Base-by-base conservation (phyloP, 2,888 invertebrate genomes). In the Drosophila mimica region DNA sequence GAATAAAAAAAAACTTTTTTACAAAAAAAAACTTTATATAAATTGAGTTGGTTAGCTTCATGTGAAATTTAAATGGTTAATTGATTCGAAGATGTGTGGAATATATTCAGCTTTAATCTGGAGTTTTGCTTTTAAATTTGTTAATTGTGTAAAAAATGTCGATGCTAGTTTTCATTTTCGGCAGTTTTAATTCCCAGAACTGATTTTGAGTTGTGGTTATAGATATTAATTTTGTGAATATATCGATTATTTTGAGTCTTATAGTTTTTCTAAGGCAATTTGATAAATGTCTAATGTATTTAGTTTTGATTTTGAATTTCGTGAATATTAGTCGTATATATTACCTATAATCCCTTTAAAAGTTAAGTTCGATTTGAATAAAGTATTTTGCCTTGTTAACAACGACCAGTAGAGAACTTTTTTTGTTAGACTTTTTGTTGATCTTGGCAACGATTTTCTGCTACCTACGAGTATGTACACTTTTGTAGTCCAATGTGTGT, bases 361-460 rank as follows among this genome's bases (percentile, higher is more conserved):
- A 40, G n/a, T 38, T 15, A 30, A 57, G 46, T 51, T 59, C n/a
- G 40, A 28, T 33, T 46, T 63, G 3, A 49, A 48, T 9, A 13
- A 33, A 8, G 48, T 48, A 25, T 40, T 43, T 9, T 25, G 13
- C 48, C 43, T 62, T 15, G 28, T 56, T 46, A 52, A 40, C 56
- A 79, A 72, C 72, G 63, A 69, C 69, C 65, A 69, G 40, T 54
- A 60, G 53, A 58, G 20, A 34, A 48, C 11, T 2, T 51, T 49
- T 38, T 60, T 49, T 63, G 15, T 30, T 54, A 8, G 34, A 57
- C 15, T 53, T 6, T 59, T 54, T 25, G 48, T 15, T 34, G 49
- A 43, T 46, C 17, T 61, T 52, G 53, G 53, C 72, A 79, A 76
- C 69, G 72, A 76, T 79, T 79, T 72, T 66, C 57, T 69, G 76